Conservation (phyloP, 2,113 vertebrate genomes). For the Onychorhynchus coronatus region DNA sequence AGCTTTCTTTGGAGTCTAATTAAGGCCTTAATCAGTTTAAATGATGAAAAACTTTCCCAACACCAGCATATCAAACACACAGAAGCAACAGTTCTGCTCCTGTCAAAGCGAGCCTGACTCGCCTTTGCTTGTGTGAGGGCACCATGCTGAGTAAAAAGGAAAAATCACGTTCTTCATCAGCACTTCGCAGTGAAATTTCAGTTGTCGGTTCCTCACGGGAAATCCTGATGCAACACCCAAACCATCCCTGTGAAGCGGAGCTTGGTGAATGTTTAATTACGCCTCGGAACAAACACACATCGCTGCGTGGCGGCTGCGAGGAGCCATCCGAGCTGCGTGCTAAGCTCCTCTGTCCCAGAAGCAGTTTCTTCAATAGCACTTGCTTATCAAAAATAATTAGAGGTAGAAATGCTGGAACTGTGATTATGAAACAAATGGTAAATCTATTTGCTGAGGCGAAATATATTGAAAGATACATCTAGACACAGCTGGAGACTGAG, state of each 20-base stretch:
- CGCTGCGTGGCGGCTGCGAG: neutral
- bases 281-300: neutral
- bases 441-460: conserved; percentile 59
- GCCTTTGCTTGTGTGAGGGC: neutral
- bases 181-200: conserved; percentile 37
- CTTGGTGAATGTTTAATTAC: conserved; percentile 32
- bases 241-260: neutral
- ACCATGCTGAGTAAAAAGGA: conserved; percentile 27
- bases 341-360: conserved; percentile 18
- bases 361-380: conserved; percentile 25
- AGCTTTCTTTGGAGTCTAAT: conserved; percentile 36
- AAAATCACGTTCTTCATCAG: conserved; percentile 18
- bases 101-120: neutral
- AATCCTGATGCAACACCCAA: conserved; percentile 25
- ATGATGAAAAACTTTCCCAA: conserved; percentile 30
- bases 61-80: neutral
- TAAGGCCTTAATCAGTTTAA: conserved; percentile 27
- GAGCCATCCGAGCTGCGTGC: neutral
- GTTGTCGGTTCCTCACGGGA: conserved; percentile 5
- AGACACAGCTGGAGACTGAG: conserved; percentile 60
- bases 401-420: conserved; percentile 19
- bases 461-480: conserved; percentile 42
- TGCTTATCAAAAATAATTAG: conserved; percentile 64
- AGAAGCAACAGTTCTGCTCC: conserved; percentile 18
- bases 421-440: conserved; percentile 58